Percentiles rank a stretch among this genome's conserved stretches.
Conservation (phyloP, 1,140 invertebrate species). For the Chironomus striatipennis region DNA sequence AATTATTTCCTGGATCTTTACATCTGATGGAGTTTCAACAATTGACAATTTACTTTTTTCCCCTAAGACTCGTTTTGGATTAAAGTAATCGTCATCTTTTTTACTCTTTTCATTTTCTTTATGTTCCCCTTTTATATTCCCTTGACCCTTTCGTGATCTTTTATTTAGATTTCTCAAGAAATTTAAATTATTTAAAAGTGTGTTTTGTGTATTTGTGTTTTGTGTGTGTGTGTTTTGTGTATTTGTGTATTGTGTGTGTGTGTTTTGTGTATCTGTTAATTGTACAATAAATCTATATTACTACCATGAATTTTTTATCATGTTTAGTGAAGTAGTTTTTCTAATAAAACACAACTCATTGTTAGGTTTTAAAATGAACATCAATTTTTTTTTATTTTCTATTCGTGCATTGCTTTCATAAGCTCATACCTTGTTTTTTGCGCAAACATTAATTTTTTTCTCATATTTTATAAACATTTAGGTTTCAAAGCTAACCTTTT, state of each 20-base stretch:
- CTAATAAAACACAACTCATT: constrained; percentile 7
- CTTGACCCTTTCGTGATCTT: neutral
- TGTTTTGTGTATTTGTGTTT: constrained; percentile 45
- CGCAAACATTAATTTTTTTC: neutral
- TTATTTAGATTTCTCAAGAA: constrained; percentile 32
- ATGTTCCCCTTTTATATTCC: neutral
- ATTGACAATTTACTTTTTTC: neutral
- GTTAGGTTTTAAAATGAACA: neutral
- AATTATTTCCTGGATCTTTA: neutral
- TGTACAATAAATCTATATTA: constrained; percentile 31
- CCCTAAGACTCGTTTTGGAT: neutral
- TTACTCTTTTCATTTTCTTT: neutral
- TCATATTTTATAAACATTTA: neutral
- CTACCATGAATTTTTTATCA: constrained; percentile 11
- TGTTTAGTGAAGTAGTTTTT: neutral
- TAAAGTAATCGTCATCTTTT: neutral
- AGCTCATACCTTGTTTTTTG: neutral
- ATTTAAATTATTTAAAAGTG: constrained; percentile 41
- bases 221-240: constrained; percentile 44
- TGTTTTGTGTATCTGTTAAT: constrained; percentile 41
- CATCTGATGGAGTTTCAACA: neutral
- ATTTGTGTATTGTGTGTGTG: constrained; percentile 41
- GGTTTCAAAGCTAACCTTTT: neutral
- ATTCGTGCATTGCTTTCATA: neutral
- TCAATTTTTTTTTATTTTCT: neutral